Evolutionary conservation across 2,888 invertebrate species (phyloP), one percentile per base, ranked within the genome.

Genomic region (Sesamia inferens): DNA sequence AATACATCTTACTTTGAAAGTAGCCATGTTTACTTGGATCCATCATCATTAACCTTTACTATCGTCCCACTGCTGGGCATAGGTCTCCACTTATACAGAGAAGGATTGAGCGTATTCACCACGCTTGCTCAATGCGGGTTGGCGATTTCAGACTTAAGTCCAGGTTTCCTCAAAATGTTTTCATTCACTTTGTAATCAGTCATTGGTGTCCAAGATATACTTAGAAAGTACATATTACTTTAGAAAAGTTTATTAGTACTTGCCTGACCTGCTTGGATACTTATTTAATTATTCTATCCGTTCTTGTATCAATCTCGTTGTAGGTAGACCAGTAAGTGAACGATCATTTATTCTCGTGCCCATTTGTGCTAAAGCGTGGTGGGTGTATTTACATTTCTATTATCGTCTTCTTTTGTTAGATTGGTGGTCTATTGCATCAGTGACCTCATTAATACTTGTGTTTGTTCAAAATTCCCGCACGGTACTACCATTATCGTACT

Each of bases 291-390:
- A 47, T 66, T 42, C 16, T 2, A 8, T 76, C n/a, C 10, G 42
- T 62, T 69, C 69, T 62, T 57, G 8, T 13, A 19, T 11, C 42
- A 75, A 62, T 63, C 44, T 44, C 11, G 31, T 42, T 48, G 59
- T n/a, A 42, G 48, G 48, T 16, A 51, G 51, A 44, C 14, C 22
- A 48, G 11, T 55, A 48, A 55, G 51, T 44, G 24, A 44, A 31
- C 14, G 14, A 22, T 24, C 31, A 10, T 22, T 54, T 14, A 31
- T 22, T 59, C 44, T 4, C 54, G 24, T 24, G 48, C 24, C 8
- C 31, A 68, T 61, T 54, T 54, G 10, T 47, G 10, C 55, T 24
- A 24, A 47, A 62, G 47, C 72, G 63, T 74, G 51, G 63, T 74
- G 51, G 19, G 51, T 44, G 0, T 74, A 24, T n/a, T 14, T 13